Conservation (phyloP, 2,797 vertebrate genomes). For the Sebastiscus albofasciatus region DNA sequence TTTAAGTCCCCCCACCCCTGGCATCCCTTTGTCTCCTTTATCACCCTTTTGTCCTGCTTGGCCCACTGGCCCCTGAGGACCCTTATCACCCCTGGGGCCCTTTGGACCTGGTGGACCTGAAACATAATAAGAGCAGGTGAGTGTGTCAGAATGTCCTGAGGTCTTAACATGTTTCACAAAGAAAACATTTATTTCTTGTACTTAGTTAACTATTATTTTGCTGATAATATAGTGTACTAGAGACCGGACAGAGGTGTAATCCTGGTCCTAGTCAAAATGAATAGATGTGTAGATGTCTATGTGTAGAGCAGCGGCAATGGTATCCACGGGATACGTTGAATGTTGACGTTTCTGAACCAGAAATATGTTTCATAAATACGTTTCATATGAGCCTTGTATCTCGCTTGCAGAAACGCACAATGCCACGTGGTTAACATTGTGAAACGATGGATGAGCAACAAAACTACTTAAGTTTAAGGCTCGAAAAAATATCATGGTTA, state of each 20-base stretch:
- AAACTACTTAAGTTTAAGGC: too few species aligned
- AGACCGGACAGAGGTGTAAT: background rate
- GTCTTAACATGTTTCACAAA: background rate
- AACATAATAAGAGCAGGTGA: slow-evolving; percentile 38
- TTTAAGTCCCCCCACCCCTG: slow-evolving; percentile 85
- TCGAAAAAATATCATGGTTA: too few species aligned
- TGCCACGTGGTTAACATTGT: too few species aligned
- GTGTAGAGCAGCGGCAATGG: too few species aligned
- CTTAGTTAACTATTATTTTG: background rate
- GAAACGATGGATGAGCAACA: too few species aligned
- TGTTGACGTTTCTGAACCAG: too few species aligned
- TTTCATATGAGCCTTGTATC: too few species aligned
- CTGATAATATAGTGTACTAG: background rate
- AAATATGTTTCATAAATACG: too few species aligned
- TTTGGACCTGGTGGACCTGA: slow-evolving; percentile 95
- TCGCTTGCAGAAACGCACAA: too few species aligned
- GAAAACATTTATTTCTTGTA: background rate
- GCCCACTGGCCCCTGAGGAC: slow-evolving; percentile 90
- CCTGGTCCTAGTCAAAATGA: background rate
- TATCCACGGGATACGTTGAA: too few species aligned
- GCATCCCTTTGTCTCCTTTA: slow-evolving; percentile 91
- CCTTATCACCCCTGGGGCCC: slow-evolving; percentile 93
- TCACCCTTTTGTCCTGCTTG: slow-evolving; percentile 91
- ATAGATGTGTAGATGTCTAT: too few species aligned
- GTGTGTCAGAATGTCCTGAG: background rate